These are phyloP conservation scores for Petrocephalus zakoni DNA, from an alignment of 2,113 vertebrate species.

Conservation along the genomic window DNA sequence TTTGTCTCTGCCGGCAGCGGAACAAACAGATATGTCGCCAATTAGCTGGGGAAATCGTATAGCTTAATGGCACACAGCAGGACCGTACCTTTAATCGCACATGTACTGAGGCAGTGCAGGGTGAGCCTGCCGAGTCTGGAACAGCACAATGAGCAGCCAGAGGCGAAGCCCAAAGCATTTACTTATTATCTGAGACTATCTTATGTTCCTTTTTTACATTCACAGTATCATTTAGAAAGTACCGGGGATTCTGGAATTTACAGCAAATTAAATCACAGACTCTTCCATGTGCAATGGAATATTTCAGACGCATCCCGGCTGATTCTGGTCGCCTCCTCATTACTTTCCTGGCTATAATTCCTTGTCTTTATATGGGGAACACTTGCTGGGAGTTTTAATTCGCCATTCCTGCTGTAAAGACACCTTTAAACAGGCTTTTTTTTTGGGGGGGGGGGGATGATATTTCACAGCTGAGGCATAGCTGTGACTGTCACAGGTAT, in stretches of 20 bases:
- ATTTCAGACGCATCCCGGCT: not conserved
- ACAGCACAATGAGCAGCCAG: not conserved
- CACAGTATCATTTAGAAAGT: not conserved
- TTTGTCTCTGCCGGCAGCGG: conserved; percentile 61
- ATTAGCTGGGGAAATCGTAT: conserved; percentile 61
- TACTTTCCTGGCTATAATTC: not conserved
- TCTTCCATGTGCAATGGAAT: not conserved
- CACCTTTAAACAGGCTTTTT: not conserved
- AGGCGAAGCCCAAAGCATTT: not conserved
- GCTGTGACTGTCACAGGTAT: not conserved
- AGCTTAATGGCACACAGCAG: conserved; percentile 21
- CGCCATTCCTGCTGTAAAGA: not conserved
- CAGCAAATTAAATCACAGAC: not conserved
- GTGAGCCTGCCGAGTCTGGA: not conserved
- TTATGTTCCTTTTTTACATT: not conserved
- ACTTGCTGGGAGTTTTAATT: not conserved
- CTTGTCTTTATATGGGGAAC: not conserved
- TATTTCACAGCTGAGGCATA: not conserved
- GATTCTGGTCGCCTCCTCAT: not conserved
- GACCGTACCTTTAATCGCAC: not conserved
- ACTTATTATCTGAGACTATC: not conserved
- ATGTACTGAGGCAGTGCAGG: not conserved
- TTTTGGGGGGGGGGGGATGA: not conserved
- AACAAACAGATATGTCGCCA: conserved; percentile 71
- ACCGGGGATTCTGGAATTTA: not conserved